Percentiles rank a stretch among this genome's conserved stretches.
Conservation (phyloP, 2,113 vertebrate genomes). For the Crotalus tigris region DNA sequence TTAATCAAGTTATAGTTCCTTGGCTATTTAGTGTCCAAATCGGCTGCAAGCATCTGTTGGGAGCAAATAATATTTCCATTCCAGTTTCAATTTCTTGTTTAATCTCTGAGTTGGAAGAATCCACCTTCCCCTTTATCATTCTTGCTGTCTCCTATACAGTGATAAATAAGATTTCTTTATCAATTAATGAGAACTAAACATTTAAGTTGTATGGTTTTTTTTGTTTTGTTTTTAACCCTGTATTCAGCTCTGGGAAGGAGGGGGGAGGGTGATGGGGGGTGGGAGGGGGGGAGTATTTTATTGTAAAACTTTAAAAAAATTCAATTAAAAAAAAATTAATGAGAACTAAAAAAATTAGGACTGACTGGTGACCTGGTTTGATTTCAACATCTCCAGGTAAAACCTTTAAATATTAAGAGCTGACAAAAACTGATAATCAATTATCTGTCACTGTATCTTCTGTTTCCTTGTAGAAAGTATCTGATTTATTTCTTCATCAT, state of each 20-base stretch:
- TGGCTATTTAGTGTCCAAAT: neutral
- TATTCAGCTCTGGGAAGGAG: too few species aligned
- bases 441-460: neutral
- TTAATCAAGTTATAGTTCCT: neutral
- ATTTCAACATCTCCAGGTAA: neutral
- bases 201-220: too few species aligned
- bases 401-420: neutral
- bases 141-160: neutral
- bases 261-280: too few species aligned
- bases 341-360: too few species aligned
- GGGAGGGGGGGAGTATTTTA: too few species aligned
- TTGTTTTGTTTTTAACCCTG: too few species aligned
- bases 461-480: neutral
- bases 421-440: neutral
- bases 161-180: neutral
- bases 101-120: neutral
- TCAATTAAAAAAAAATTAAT: neutral
- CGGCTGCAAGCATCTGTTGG: slow-evolving; percentile 4
- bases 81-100: neutral
- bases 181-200: neutral
- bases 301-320: too few species aligned
- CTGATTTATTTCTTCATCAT: too few species aligned
- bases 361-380: neutral
- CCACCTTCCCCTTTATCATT: neutral
- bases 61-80: neutral